These are phyloP conservation scores for Oreotrochilus melanogaster DNA, from an alignment of 2,113 vertebrate genomes.

Conservation along the genomic window DNA sequence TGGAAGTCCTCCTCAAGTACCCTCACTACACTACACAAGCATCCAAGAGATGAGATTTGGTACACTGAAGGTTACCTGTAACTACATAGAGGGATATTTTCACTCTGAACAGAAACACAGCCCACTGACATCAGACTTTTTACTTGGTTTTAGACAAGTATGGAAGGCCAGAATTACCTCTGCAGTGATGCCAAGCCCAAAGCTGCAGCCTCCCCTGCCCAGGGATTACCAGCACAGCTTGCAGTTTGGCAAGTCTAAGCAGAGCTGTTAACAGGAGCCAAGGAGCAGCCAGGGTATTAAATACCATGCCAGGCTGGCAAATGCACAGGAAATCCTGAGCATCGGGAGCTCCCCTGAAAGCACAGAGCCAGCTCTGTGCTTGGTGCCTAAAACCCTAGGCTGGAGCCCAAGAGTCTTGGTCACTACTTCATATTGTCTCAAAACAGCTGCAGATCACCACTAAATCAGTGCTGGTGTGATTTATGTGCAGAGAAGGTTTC, in stretches of 20 bases:
- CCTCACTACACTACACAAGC: neutral
- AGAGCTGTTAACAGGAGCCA: neutral
- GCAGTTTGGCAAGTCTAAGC: neutral
- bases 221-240: neutral
- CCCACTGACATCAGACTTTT: neutral
- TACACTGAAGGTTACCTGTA: neutral
- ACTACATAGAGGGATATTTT: neutral
- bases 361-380: slow-evolving; percentile 23
- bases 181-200: neutral
- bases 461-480: neutral
- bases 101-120: neutral
- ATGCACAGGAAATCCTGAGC: neutral
- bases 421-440: neutral
- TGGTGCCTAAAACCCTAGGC: neutral
- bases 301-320: neutral
- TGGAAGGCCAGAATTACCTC: neutral
- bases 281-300: neutral
- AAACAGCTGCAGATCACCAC: neutral
- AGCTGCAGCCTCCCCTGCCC: neutral
- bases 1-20: neutral
- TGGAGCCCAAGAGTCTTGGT: neutral
- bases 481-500: neutral
- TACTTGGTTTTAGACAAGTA: neutral
- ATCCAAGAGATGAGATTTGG: neutral
- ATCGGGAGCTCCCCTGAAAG: neutral